Conservation (phyloP, 2,888 invertebrate genomes). For the Dysmachus trigonus region DNA sequence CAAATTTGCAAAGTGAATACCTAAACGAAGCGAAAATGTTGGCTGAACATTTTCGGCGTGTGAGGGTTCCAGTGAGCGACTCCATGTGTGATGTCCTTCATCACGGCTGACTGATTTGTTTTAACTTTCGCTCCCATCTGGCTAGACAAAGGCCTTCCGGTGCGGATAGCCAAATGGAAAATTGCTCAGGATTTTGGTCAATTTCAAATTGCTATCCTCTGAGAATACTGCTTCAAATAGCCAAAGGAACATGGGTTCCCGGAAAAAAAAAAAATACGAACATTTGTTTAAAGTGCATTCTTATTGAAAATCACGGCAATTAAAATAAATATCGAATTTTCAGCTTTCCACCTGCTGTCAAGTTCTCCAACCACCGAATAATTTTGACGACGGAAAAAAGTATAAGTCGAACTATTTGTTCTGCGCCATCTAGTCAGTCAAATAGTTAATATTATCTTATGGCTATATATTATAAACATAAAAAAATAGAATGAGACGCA, state of each 20-base stretch:
- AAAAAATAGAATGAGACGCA: no score
- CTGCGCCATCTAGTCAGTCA: neutral
- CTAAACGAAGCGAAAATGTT: conserved; percentile 37
- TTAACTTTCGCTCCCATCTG: neutral
- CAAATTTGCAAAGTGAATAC: conserved; percentile 31
- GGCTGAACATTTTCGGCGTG: neutral
- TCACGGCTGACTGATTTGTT: conserved; percentile 19
- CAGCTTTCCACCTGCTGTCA: neutral
- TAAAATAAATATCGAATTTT: conserved; percentile 27
- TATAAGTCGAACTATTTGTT: neutral
- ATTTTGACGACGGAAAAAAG: neutral
- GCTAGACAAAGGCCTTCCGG: conserved; percentile 35
- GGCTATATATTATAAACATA: no score
- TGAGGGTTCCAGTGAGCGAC: neutral
- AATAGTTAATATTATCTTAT: neutral
- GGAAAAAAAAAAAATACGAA: neutral
- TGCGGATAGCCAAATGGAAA: neutral
- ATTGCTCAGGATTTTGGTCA: neutral
- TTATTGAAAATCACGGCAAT: neutral
- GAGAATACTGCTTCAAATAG: neutral
- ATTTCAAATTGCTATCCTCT: conserved; percentile 1
- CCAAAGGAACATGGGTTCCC: neutral
- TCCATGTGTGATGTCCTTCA: conserved; percentile 31
- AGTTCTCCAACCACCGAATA: neutral
- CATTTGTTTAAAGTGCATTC: neutral